Percentiles rank a stretch among this genome's conserved stretches.
Evolutionary conservation across 2,113 vertebrate genomes (phyloP).

Genomic region (Oreochromis spilurus): DNA sequence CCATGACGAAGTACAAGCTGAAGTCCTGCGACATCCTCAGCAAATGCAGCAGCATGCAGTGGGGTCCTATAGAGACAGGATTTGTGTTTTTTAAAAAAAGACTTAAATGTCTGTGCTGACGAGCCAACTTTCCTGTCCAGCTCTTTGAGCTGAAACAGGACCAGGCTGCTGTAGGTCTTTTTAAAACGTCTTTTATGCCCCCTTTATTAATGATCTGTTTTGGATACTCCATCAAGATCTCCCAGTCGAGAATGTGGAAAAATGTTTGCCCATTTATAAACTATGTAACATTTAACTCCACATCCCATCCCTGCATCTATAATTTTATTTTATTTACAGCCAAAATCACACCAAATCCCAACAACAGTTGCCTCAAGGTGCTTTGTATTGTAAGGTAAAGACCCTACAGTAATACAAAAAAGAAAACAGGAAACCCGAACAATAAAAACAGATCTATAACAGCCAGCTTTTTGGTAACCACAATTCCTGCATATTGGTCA

Average conservation of each 20-base stretch:
- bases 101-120: not conserved
- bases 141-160: not conserved
- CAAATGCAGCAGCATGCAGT: conserved; percentile 93
- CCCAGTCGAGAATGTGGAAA: not conserved
- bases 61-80: conserved; percentile 77
- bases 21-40: conserved; percentile 87
- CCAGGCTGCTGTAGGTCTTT: not conserved
- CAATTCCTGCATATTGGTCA: not conserved
- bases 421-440: not conserved
- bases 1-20: conserved; percentile 90
- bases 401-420: not conserved
- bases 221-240: not conserved
- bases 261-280: not conserved
- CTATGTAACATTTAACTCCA: not conserved
- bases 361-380: not conserved
- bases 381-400: not conserved
- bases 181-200: not conserved
- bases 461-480: not conserved
- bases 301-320: not conserved
- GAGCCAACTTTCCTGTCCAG: not conserved
- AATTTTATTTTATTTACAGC: not conserved
- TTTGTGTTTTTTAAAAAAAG: not conserved
- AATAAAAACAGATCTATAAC: not conserved
- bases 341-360: not conserved
- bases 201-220: not conserved